Evolutionary conservation across 2,113 vertebrate genomes (phyloP), one percentile per base, ranked within the genome.

Genomic region (Vimba vimba): DNA sequence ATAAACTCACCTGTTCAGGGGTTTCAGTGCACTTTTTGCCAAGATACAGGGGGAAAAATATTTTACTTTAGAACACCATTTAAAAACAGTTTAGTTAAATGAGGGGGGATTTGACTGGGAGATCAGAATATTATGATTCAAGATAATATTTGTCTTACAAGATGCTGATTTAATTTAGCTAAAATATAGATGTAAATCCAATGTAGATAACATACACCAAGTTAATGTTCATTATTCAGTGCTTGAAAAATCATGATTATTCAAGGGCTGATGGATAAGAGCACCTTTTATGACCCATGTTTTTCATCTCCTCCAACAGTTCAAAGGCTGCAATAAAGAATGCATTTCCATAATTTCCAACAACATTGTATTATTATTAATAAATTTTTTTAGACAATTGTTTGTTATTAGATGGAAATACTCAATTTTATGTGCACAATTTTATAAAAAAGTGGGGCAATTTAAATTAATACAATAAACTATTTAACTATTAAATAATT

Each of bases 241-340:
- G 79, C 77, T 68, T 73, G 68, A 55, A 4, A 86, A 80, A 88
- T 84, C 57, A 80, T 88, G 76, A 57, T 84, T 80, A 74, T 84
- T 83, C 39, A 73, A 78, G 62, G 43, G 50, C 87, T 83, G 59
- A n/a, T 25, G 27, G 50, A 77, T 64, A 30, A 33, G 39, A 85
- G 33, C 47, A 45, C 55, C 43, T 36, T 13, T 52, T 62, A 50
- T 55, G 87, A 13, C 62, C 57, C 36, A 30, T 8, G 39, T n/a
- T 84, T 82, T 75, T 30, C 62, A 69, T 79, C 74, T 60, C 23
- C 30, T 25, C 12, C 11, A 75, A 77, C 33, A 50, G 76, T 84
- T 79, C 33, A 68, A 84, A 59, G 75, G 80, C 25, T 33, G 68
- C 39, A 69, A 71, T 60, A 27, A 75, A 84, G 59, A 81, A 83